Conservation (phyloP, 2,888 invertebrate species). For the Drosophila atripex region DNA sequence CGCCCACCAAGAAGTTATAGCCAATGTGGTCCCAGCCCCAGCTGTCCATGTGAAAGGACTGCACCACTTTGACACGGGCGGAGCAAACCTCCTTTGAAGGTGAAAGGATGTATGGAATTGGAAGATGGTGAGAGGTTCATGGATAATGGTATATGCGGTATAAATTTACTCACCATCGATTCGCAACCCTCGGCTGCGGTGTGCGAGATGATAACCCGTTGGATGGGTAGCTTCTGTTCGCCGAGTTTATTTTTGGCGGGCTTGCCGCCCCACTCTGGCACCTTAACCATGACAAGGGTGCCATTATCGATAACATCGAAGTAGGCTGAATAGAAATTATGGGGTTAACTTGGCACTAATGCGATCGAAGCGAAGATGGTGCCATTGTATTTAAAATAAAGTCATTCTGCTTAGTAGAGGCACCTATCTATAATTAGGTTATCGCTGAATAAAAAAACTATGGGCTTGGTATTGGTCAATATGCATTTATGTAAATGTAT, state of each 20-base stretch:
- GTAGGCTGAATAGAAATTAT: slow-evolving; percentile 40
- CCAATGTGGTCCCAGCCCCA: slow-evolving; percentile 88
- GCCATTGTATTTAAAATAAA: neutral
- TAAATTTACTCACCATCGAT: slow-evolving; percentile 84
- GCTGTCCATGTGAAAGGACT: slow-evolving; percentile 88
- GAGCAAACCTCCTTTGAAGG: slow-evolving; percentile 85
- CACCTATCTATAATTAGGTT: too few relatives aligned
- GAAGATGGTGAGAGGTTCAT: neutral
- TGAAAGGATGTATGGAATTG: neutral
- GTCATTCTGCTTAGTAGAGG: neutral
- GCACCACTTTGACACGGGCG: slow-evolving; percentile 84
- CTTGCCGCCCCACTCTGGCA: slow-evolving; percentile 89
- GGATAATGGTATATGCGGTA: neutral
- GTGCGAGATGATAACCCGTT: slow-evolving; percentile 87
- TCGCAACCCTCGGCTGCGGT: slow-evolving; percentile 87
- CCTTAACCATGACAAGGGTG: slow-evolving; percentile 85
- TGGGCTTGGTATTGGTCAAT: neutral
- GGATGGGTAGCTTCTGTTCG: slow-evolving; percentile 84
- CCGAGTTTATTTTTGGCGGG: slow-evolving; percentile 85
- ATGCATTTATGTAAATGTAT: neutral
- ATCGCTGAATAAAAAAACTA: neutral
- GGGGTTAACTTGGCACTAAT: slow-evolving; percentile 15
- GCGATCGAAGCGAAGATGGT: slow-evolving; percentile 5
- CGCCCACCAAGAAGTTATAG: slow-evolving; percentile 92
- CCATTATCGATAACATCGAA: slow-evolving; percentile 50